phyloP scores from a whole-genome alignment of 2,113 vertebrate species.

The Corynorhinus townsendii region DNA sequence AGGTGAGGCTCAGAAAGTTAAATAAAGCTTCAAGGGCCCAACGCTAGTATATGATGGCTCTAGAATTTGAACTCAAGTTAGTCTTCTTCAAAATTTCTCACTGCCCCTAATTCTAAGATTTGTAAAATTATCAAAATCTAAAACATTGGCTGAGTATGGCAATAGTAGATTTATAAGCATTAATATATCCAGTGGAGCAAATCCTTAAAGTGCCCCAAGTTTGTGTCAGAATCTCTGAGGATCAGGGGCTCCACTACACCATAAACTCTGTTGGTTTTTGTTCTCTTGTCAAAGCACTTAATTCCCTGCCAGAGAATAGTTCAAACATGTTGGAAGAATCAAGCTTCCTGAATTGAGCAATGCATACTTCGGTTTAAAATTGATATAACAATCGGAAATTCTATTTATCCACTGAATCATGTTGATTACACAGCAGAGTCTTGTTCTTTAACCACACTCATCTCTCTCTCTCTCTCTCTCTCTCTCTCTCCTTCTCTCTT shows the following conservation, averaged over 20 bases:
- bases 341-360: conserved; percentile 34
- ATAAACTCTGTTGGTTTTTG: not conserved
- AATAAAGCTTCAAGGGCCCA: not conserved
- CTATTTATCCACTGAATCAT: conserved; percentile 4
- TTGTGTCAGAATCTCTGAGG: not conserved
- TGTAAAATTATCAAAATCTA: not conserved
- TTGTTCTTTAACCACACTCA: conserved; percentile 10
- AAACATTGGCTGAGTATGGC: not conserved
- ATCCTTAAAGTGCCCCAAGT: not conserved
- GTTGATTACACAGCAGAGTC: not conserved
- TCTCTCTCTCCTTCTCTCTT: not conserved
- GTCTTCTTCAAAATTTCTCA: conserved; percentile 14
- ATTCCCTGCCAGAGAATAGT: conserved; percentile 4
- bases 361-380: conserved; percentile 49
- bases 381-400: conserved; percentile 40
- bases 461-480: not conserved
- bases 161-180: not conserved
- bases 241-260: not conserved
- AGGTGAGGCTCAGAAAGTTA: not conserved
- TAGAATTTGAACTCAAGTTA: not conserved
- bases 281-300: conserved; percentile 3
- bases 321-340: conserved; percentile 25
- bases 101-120: not conserved
- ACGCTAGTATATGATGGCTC: not conserved
- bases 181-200: not conserved